Conservation (phyloP, 30 jellyfish, hydroid and myxozoan genomes). For the Catostylus mosaicus region DNA sequence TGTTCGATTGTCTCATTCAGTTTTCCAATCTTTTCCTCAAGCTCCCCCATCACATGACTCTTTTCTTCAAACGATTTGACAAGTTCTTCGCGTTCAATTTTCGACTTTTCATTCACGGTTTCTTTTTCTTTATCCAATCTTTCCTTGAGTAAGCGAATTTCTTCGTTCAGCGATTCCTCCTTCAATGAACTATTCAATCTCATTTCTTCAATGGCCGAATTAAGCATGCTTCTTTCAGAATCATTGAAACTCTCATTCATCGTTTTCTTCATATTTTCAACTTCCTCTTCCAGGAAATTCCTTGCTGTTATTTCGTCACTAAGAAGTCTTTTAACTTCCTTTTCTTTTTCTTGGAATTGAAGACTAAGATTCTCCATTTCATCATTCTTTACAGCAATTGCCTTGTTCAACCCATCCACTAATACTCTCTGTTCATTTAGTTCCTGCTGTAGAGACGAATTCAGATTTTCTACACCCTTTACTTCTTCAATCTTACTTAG, state of each 20-base stretch:
- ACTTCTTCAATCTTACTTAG: not conserved
- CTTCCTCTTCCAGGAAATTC: constrained; percentile 1
- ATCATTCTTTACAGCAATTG: not conserved
- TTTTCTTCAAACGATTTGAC: constrained; percentile 43
- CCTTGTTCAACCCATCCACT: constrained; percentile 3
- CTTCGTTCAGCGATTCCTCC: constrained; percentile 48
- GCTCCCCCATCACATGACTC: constrained; percentile 15
- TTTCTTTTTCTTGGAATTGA: constrained; percentile 1
- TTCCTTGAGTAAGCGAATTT: constrained; percentile 39
- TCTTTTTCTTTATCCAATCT: constrained; percentile 15
- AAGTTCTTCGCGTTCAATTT: constrained; percentile 43
- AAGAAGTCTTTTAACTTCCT: not conserved
- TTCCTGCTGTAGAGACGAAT: constrained; percentile 5
- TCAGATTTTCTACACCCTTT: not conserved
- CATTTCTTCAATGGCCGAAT: constrained; percentile 52
- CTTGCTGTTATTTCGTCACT: not conserved
- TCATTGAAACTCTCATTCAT: constrained; percentile 13
- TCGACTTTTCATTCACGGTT: constrained; percentile 22
- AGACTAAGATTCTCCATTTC: constrained; percentile 1
- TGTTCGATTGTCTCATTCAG: constrained; percentile 42
- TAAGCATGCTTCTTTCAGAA: constrained; percentile 16
- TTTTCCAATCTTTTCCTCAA: constrained; percentile 21
- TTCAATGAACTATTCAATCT: constrained; percentile 1
- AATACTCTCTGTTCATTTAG: not conserved
- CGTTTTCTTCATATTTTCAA: not conserved